These are phyloP conservation scores for Hippocampus zosterae DNA, from an alignment of 2,113 vertebrate genomes.

Conservation along the genomic window DNA sequence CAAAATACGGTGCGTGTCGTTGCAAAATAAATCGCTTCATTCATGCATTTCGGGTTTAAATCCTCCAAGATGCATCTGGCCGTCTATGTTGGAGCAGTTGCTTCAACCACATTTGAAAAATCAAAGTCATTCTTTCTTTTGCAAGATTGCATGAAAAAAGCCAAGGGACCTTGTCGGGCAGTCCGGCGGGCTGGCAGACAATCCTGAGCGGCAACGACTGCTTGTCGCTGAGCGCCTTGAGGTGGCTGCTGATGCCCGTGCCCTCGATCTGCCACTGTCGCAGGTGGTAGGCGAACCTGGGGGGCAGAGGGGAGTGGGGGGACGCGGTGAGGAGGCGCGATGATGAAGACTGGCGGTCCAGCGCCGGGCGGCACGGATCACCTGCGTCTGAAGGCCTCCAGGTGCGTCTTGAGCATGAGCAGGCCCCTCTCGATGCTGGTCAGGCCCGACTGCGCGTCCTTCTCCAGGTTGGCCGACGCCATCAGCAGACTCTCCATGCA, in stretches of 20 bases:
- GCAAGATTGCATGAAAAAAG: too few relatives aligned
- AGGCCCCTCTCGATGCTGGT: constrained; percentile 96
- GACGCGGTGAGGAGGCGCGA: too few relatives aligned
- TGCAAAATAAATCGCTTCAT: too few relatives aligned
- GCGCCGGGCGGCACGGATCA: too few relatives aligned
- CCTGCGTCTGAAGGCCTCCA: constrained; percentile 98
- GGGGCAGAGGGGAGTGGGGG: neutral
- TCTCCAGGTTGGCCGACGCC: constrained; percentile 92
- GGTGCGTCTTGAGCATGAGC: constrained; percentile 96
- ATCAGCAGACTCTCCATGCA: constrained; percentile 99
- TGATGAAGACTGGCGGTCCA: too few relatives aligned
- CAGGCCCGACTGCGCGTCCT: constrained; percentile 89
- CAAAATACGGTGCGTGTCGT: too few relatives aligned
- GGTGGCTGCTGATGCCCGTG: constrained; percentile 96
- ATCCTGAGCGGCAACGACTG: constrained; percentile 93
- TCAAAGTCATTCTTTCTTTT: too few relatives aligned
- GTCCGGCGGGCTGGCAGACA: constrained; percentile 95
- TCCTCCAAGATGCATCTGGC: too few relatives aligned
- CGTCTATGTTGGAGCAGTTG: too few relatives aligned
- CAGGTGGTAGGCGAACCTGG: constrained; percentile 96
- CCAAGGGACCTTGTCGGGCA: constrained; percentile 83
- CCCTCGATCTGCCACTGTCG: constrained; percentile 99
- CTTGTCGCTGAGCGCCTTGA: constrained; percentile 97
- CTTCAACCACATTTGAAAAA: too few relatives aligned
- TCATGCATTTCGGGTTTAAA: too few relatives aligned